Percentiles rank a stretch among this genome's conserved stretches.
Evolutionary conservation across 1,140 invertebrate genomes (phyloP).

Genomic region (Chironomus tepperi): DNA sequence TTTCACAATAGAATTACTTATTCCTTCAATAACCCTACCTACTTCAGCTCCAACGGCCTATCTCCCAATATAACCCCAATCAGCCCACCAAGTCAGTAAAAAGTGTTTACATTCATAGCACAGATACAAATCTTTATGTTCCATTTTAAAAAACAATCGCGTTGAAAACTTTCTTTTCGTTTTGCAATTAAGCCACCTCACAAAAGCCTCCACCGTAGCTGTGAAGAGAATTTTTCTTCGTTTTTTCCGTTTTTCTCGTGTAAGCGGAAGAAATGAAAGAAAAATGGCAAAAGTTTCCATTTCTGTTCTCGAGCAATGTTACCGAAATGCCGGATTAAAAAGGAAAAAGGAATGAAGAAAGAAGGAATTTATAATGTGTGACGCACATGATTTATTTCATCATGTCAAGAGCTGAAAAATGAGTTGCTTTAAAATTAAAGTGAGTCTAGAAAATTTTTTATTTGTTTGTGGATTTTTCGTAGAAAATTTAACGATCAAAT

Average conservation of each 20-base stretch:
- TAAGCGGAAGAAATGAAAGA: background rate
- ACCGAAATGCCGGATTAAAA: background rate
- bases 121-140: no score
- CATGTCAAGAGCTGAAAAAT: constrained; percentile 13
- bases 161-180: no score
- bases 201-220: no score
- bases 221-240: background rate
- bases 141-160: no score
- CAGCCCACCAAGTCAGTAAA: no score
- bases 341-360: background rate
- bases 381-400: constrained; percentile 13
- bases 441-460: background rate
- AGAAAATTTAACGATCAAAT: background rate
- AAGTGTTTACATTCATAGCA: no score
- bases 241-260: background rate
- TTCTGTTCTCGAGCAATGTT: background rate
- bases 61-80: no score
- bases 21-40: no score
- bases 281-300: background rate
- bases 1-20: no score
- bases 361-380: constrained; percentile 2
- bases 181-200: no score
- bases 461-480: background rate
- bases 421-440: background rate
- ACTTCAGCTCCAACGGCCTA: no score